phyloP scores from a whole-genome alignment of 2,888 invertebrate species.

The Xestia xanthographa region DNA sequence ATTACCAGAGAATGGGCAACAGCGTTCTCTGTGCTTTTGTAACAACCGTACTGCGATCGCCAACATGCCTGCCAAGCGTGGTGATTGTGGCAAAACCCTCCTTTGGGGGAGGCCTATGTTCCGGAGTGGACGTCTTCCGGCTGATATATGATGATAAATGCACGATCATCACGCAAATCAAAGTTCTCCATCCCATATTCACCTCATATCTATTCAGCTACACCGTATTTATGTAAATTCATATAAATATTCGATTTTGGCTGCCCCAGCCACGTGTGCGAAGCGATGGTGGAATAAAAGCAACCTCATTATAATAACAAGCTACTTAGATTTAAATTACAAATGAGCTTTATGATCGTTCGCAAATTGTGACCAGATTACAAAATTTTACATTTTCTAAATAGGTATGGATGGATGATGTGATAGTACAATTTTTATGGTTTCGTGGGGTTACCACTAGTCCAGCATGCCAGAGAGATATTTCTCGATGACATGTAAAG shows the following conservation, averaged over 20 bases:
- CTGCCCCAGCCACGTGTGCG: conserved; percentile 56
- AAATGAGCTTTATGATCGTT: conserved; percentile 62
- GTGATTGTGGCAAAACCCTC: no score
- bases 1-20: no score
- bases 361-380: conserved; percentile 55
- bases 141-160: no score
- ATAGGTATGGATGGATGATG: background rate
- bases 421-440: background rate
- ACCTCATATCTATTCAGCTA: conserved; percentile 20
- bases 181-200: conserved; percentile 46
- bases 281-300: conserved; percentile 64
- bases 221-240: conserved; percentile 36
- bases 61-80: no score
- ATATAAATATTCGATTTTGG: conserved; percentile 52
- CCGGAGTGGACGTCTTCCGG: no score
- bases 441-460: no score
- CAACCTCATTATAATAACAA: conserved; percentile 67
- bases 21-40: no score
- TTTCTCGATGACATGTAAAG: no score
- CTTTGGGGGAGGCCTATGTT: no score
- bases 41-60: no score
- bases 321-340: conserved; percentile 67
- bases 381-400: conserved; percentile 42
- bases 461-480: no score
- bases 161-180: background rate